Conservation (phyloP, 1,140 invertebrate species). For the Antheraea pernyi region DNA sequence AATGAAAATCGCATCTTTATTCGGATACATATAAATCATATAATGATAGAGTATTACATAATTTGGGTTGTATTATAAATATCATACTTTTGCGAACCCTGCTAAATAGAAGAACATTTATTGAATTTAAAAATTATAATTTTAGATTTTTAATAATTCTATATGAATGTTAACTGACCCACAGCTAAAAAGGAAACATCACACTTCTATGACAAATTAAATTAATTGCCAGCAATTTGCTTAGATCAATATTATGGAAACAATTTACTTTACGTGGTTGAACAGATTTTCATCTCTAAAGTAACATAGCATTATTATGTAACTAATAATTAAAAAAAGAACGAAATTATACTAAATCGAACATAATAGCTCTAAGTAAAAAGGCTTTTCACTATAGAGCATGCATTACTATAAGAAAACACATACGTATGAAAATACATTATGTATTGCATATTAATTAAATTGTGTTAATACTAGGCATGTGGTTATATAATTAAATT, state of each 20-base stretch:
- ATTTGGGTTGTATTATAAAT: too few species aligned
- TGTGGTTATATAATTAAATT: slow-evolving; percentile 11
- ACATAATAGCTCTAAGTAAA: slow-evolving; percentile 1
- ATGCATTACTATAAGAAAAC: background rate
- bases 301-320: background rate
- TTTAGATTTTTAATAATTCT: background rate
- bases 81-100: too few species aligned
- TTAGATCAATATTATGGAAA: background rate
- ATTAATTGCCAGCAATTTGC: background rate
- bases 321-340: background rate
- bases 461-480: slow-evolving; percentile 12
- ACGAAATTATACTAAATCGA: slow-evolving; percentile 6
- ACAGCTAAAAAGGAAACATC: background rate
- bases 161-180: background rate
- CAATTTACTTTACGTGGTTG: background rate
- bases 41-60: too few species aligned
- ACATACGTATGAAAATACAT: background rate
- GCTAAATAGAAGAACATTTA: background rate
- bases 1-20: too few species aligned
- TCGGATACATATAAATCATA: too few species aligned
- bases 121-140: too few species aligned
- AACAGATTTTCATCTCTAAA: background rate
- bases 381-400: background rate
- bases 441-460: background rate
- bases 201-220: background rate